A percentile compares a stretch with the other conserved stretches of the same genome.
Conservation (phyloP, 2,797 vertebrate genomes). For the Halcyon chelicuti region DNA sequence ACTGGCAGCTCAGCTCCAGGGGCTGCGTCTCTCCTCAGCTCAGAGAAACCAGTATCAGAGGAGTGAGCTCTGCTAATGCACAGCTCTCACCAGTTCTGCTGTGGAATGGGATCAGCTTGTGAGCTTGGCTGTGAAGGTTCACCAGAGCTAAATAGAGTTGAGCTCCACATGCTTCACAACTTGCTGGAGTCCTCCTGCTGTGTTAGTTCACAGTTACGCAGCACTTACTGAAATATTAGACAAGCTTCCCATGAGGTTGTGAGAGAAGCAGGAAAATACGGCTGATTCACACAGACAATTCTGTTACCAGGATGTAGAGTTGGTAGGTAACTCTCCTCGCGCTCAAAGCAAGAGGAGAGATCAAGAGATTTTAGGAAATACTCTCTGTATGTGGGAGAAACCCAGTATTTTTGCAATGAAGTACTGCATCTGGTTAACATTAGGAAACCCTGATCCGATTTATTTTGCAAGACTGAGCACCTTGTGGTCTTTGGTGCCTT, state of each 20-base stretch:
- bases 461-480: not conserved
- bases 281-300: not conserved
- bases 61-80: not conserved
- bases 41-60: not conserved
- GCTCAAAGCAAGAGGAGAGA: not conserved
- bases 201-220: not conserved
- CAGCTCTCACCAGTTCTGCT: not conserved
- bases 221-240: not conserved
- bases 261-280: not conserved
- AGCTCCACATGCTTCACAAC: not conserved
- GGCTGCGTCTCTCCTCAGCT: not conserved
- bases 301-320: not conserved
- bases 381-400: not conserved
- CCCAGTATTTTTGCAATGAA: not conserved
- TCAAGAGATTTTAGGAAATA: not conserved
- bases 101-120: not conserved
- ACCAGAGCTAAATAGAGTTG: not conserved
- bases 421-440: not conserved
- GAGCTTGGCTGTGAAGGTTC: not conserved
- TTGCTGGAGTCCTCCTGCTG: fast-evolving
- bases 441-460: not conserved
- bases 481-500: not conserved
- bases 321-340: not conserved
- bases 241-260: not conserved
- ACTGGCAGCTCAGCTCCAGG: not conserved